A percentile compares a stretch with the other conserved stretches of the same genome.
Conservation (phyloP, 1,140 invertebrate species). For the Drosophila orena region DNA sequence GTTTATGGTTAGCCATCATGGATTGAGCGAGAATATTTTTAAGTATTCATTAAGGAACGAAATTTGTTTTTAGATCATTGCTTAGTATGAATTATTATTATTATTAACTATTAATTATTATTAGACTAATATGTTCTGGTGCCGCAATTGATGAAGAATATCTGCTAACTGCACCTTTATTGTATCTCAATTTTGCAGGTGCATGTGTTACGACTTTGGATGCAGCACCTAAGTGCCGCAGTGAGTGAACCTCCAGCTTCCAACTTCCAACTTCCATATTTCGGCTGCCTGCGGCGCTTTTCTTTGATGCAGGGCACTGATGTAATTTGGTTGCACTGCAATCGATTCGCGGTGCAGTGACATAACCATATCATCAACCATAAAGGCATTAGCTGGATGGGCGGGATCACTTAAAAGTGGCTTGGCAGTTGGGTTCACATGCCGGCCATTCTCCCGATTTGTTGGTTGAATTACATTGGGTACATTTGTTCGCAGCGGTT, state of each 20-base stretch:
- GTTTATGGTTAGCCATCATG: constrained; percentile 1
- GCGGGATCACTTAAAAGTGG: constrained; percentile 19
- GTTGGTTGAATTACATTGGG: constrained; percentile 29
- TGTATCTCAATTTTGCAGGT: constrained; percentile 2
- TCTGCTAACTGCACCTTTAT: background rate
- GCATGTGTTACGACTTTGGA: constrained; percentile 27
- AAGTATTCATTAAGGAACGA: background rate
- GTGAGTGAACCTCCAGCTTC: constrained; percentile 36
- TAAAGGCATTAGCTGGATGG: constrained; percentile 28
- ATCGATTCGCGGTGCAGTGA: constrained; percentile 32
- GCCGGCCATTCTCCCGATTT: constrained; percentile 12
- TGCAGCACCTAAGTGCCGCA: constrained; percentile 24
- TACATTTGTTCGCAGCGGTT: constrained; percentile 40
- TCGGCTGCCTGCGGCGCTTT: constrained; percentile 21
- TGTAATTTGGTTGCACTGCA: constrained; percentile 34
- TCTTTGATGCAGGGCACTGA: constrained; percentile 37
- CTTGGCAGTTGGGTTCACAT: constrained; percentile 10
- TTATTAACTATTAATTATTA: too few species aligned
- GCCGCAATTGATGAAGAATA: background rate
- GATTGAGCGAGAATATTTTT: background rate
- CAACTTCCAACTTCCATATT: constrained; percentile 40
- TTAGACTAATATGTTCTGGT: too few species aligned
- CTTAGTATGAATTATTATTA: too few species aligned
- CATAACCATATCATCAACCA: constrained; percentile 40
- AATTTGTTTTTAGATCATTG: too few species aligned